Base-by-base conservation (phyloP, 2,797 vertebrate genomes). In the Crypturellus tataupa region DNA sequence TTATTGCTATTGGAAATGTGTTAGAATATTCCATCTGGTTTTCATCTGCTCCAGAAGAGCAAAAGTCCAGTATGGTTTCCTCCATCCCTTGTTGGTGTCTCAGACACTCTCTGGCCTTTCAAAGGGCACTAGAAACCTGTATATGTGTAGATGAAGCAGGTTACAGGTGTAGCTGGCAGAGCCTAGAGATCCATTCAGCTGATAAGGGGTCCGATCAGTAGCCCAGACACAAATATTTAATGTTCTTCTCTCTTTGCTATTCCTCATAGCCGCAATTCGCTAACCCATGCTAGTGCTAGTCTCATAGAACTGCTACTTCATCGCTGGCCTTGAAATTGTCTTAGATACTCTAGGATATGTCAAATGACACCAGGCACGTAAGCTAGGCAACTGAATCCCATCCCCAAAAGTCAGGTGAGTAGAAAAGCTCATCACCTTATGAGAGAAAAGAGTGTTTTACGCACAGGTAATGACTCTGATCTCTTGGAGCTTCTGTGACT, bases 111-210 rank as follows among this genome's bases (percentile, higher is more conserved):
- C 44, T 21, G 59, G 35, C 8, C 6, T 49, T 49, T 19, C 14
- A 60, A 83, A 58, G 14, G 70, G 1, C 18, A n/a, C 75, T 75
- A 88, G 53, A 84, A 75, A 85, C 49, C 24, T 6, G 2, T 42
- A 17, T 13, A 14, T 65, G 23, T 9, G 3, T 60, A 60, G 40
- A 4, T 15, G 58, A 75, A 40, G 35, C 0, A 0, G 7, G 4
- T 69, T 51, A 16, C 31, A 18, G 18, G 17, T 56, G 31, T 56
- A 31, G 55, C 55, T 12, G 19, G 29, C 53, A 56, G 17, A 56
- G 55, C 18, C 18, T n/a, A n/a, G 55, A 56, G 18, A 56, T n/a
- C 31, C 55, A 20, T 56, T 29, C 55, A 20, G 31, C 31, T 56
- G 55, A 56, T n/a, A 31, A n/a, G n/a, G 63, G 40, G 40, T 46